A percentile compares a stretch with the other conserved stretches of the same genome.
Conservation (phyloP, 2,113 vertebrate species). For the Acanthochromis polyacanthus region DNA sequence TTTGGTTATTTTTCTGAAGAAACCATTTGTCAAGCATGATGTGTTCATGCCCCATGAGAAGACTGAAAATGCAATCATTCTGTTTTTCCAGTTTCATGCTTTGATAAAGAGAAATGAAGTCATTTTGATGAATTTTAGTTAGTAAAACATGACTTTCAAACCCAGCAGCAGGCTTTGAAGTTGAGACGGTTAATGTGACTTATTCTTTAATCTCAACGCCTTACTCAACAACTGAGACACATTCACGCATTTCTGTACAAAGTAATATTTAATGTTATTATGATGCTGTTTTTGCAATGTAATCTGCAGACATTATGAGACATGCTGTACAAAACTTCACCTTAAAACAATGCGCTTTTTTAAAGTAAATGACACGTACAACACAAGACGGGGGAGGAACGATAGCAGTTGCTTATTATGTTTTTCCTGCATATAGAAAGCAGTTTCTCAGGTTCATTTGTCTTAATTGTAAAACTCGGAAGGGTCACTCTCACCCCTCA, state of each 20-base stretch:
- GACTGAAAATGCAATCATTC: no score
- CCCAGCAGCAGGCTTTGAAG: no score
- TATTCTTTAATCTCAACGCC: neutral
- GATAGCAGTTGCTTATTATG: slow-evolving; percentile 21
- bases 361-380: neutral
- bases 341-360: slow-evolving; percentile 9
- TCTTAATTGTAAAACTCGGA: slow-evolving; percentile 11
- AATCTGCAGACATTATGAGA: slow-evolving; percentile 36
- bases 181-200: neutral
- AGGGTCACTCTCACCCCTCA: slow-evolving; percentile 9
- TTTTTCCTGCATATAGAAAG: slow-evolving; percentile 1
- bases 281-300: slow-evolving; percentile 13
- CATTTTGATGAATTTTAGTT: no score
- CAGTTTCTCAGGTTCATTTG: slow-evolving; percentile 12
- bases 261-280: slow-evolving; percentile 35
- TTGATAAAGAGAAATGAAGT: no score
- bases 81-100: no score
- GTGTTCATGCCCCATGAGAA: no score
- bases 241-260: slow-evolving; percentile 39
- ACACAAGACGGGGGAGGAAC: neutral
- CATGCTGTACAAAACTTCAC: slow-evolving; percentile 40
- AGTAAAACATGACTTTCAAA: no score
- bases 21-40: no score
- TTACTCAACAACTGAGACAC: slow-evolving; percentile 14
- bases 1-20: no score